A percentile compares a stretch with the other conserved stretches of the same genome.
Evolutionary conservation across 2,888 invertebrate genomes (phyloP).

Genomic region (Scaeva pyrastri): DNA sequence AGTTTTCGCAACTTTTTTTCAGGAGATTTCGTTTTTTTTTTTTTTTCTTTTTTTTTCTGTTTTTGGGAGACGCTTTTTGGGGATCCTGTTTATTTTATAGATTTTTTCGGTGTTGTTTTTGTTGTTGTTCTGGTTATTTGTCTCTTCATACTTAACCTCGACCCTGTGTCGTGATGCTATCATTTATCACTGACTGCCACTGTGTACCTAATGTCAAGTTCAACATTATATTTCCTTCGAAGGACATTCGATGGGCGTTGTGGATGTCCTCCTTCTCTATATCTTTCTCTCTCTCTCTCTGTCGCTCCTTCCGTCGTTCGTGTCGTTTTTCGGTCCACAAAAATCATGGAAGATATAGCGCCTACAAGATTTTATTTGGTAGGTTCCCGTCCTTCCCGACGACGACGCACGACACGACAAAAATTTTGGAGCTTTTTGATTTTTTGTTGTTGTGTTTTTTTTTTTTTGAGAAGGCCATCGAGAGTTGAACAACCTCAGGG

Average conservation of each 20-base stretch:
- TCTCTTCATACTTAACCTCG: slow-evolving; percentile 43
- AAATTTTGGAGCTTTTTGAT: slow-evolving; percentile 38
- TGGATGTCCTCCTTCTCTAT: not conserved
- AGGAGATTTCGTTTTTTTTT: too few species aligned
- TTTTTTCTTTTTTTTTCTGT: too few species aligned
- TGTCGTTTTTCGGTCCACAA: too few species aligned
- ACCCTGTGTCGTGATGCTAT: slow-evolving; percentile 33
- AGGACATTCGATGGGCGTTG: slow-evolving; percentile 62
- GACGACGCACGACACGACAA: slow-evolving; percentile 14
- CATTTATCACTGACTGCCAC: slow-evolving; percentile 35
- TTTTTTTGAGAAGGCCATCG: slow-evolving; percentile 37
- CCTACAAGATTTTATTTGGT: slow-evolving; percentile 22
- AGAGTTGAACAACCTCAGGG: slow-evolving; percentile 65
- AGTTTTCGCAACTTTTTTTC: slow-evolving; percentile 13
- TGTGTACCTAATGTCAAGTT: slow-evolving; percentile 70
- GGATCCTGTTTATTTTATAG: slow-evolving; percentile 24
- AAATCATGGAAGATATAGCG: slow-evolving; percentile 17
- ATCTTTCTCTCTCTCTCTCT: not conserved
- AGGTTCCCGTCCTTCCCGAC: not conserved
- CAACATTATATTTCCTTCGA: slow-evolving; percentile 51
- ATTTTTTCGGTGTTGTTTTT: not conserved
- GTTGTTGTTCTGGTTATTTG: slow-evolving; percentile 18
- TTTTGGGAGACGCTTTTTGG: not conserved
- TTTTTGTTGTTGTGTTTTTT: not conserved
- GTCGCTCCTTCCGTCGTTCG: too few species aligned